A percentile compares a stretch with the other conserved stretches of the same genome.
Conservation (phyloP, 2,797 vertebrate genomes). For the Gymnothorax javanicus region DNA sequence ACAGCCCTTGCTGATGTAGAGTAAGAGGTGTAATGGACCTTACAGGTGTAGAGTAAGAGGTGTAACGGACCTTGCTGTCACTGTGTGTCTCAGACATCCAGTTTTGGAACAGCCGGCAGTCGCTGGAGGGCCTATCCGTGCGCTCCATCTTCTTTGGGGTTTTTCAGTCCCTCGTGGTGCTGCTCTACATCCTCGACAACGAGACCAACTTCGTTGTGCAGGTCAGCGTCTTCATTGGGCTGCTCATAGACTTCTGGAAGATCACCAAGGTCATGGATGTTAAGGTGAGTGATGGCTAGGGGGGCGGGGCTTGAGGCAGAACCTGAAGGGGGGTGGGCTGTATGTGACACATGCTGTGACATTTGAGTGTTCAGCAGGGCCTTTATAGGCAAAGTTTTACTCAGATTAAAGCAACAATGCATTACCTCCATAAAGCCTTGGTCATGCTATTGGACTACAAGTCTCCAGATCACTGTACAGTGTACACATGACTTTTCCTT, state of each 20-base stretch:
- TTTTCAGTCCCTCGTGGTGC: constrained; percentile 92
- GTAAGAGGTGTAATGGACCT: no score
- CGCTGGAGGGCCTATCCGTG: constrained; percentile 91
- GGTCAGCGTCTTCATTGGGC: constrained; percentile 95
- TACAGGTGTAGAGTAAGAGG: no score
- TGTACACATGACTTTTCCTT: no score
- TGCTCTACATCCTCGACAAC: constrained; percentile 95
- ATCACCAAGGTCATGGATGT: constrained; percentile 99
- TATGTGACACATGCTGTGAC: not conserved
- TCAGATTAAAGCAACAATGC: no score
- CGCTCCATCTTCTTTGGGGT: constrained; percentile 95
- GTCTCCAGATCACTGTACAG: no score
- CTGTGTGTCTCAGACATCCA: constrained; percentile 82
- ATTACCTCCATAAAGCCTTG: no score
- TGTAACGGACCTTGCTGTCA: not conserved
- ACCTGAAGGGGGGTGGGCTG: not conserved
- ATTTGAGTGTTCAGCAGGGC: not conserved
- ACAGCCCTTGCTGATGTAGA: not conserved
- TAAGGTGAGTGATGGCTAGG: constrained; percentile 71
- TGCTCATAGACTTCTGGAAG: constrained; percentile 98
- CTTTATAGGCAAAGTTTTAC: no score
- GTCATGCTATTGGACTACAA: no score
- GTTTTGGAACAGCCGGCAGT: constrained; percentile 97
- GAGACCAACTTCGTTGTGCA: constrained; percentile 98
- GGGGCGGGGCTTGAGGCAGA: not conserved